Base-by-base conservation (phyloP, 2,888 invertebrate species). In the Cheilosia grossa region DNA sequence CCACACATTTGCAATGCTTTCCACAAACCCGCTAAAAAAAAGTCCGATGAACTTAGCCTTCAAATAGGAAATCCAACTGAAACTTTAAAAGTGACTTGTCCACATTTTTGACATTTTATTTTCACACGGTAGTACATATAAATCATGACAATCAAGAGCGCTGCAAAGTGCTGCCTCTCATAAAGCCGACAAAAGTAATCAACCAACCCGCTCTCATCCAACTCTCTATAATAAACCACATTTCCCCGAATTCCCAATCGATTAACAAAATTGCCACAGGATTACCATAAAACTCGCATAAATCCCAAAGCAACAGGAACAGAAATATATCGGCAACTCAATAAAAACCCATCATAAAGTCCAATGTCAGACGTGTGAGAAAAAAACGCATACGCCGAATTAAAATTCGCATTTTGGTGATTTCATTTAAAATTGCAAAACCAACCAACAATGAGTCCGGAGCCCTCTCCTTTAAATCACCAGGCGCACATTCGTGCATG, bases 281-380 rank as follows among this genome's bases (percentile, higher is more conserved):
- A 72, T 82, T 78, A 61, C 17, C 78, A 82, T 82, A 72, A 72
- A 66, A 56, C 21, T 61, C 59, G 6, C 70, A 82, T 78, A 64
- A 77, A 53, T 37, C 37, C 27, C 37, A 37, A 58, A 40, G 21
- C 54, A 47, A 63, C 61, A 70, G 4, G 10, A 10, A 33, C 33
- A 9, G 33, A 53, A 44, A 15, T 10, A 15, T n/a, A 44, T 47
- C 10, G 54, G 17, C 42, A 27, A 44, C 54, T 40, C n/a, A 24
- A 64, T 51, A 64, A 47, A 49, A 59, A 15, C 30, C 13, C 19
- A 4, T 24, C 24, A 51, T 13, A 37, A 64, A 4, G 15, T 64
- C 49, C 40, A 21, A 53, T 51, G 10, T 30, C 15, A 13, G 15
- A 66, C 27, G 40, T 79, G 78, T 72, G 73, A 53, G 72, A 79